Evolutionary conservation across 92 coral and sea anemone species (phyloP), one percentile per base, ranked within the genome.

Genomic region (Siderastrea siderea): DNA sequence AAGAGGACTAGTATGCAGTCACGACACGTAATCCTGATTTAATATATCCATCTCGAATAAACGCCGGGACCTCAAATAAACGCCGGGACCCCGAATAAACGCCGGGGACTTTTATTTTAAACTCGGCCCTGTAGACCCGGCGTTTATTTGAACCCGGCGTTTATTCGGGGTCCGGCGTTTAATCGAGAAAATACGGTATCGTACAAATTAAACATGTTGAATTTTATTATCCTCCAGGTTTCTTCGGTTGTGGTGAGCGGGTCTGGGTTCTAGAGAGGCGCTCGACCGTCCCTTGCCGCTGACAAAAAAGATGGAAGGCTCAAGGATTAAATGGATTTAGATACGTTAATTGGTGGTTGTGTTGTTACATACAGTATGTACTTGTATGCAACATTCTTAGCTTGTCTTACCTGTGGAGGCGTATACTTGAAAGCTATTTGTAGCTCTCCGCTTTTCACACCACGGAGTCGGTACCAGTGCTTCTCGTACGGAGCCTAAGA

Each of bases 391-490:
- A 8, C 43, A 2, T 46, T 51, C 9, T 26, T 26, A 26, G 38
- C 38, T 26, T 26, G 3, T 73, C 62, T 75, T 71, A 95, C 98
- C 93, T 95, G 93, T 44, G 96, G 96, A 4, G 98, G 86, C 46
- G 84, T 84, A 73, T 84, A 88, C 57, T 89, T 81, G 80, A 95
- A 95, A 45, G 91, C 87, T 74, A 95, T 55, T 71, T 95, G 98
- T 5, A 95, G 78, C 52, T 95, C 96, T 48, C 98, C 98, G n/a
- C 91, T 93, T 66, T 95, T 95, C 55, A 94, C 93, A 51, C 94
- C 90, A 16, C 82, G 94, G 3, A 95, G 87, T 75, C 87, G 86
- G 49, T 87, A 74, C 98, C 98, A 95, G 62, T 84, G 88, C 85
- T 93, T 93, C 51, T 75, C 86, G 6, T 65, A 47, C 12, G 96